Base-by-base conservation (phyloP, 1,140 invertebrate species). In the Tetramorium parvispinum region DNA sequence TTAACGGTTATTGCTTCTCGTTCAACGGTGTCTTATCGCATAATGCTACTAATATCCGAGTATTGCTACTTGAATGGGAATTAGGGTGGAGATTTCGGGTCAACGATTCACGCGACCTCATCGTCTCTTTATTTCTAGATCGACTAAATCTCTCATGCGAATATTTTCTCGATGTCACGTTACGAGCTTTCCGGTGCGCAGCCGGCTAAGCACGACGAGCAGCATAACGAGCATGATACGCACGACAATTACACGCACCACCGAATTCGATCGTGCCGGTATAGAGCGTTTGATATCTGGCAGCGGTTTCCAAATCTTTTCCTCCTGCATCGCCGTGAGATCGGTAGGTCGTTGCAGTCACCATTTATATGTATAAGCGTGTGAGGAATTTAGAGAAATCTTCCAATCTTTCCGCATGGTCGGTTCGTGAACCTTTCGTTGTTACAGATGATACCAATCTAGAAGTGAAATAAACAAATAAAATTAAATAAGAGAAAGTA, bases 211-310 rank as follows among this genome's bases (percentile, higher is more conserved):
- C 63, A 70, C 63, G 37, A 81, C 49, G 78, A 81, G 32, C 78
- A 32, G 16, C 37, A n/a, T 81, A 81, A 81, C 49, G 65, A 81
- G 51, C 65, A 81, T n/a, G 46, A 70, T 70, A 81, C 78, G 32
- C 65, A 81, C 78, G 51, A 81, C 51, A 81, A 81, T 81, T 81
- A 81, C 78, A 70, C 65, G 78, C 78, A 81, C 37, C 65, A 81
- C 51, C 65, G 78, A 81, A 81, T 81, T 43, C 51, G 63, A 70
- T 70, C 32, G 63, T 81, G 77, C 32, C 63, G 32, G 49, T 57
- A 65, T 65, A 55, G 21, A 24, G 43, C 43, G 37, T 55, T 51
- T 49, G 65, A 70, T 51, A 78, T 70, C 78, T 46, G 27, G 1
- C 63, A 81, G 32, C 18, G 63, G 63, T 70, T 18, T 70, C 32